Evolutionary conservation across 2,888 invertebrate species (phyloP).

Genomic region (Lamellibrachia satsuma): DNA sequence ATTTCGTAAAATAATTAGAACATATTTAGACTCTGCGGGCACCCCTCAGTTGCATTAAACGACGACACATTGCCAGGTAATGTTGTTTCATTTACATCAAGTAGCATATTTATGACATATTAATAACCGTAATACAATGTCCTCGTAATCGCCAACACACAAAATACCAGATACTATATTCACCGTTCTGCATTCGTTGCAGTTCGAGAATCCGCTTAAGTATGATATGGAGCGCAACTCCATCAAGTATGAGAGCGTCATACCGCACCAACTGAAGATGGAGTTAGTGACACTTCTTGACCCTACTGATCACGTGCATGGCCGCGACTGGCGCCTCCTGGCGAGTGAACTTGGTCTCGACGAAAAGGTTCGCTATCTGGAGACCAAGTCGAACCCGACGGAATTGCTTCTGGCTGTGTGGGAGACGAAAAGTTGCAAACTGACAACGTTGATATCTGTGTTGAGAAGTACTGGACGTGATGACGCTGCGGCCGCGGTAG

Average conservation of each 20-base stretch:
- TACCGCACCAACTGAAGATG: not conserved
- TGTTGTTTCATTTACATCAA: too few relatives aligned
- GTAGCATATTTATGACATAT: too few relatives aligned
- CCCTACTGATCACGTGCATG: not conserved
- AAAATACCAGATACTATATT: too few relatives aligned
- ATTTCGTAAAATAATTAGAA: too few relatives aligned
- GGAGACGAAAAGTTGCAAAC: not conserved
- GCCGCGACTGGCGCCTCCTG: not conserved
- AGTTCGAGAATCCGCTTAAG: not conserved
- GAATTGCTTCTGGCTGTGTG: not conserved
- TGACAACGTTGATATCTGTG: not conserved
- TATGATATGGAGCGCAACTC: too few relatives aligned
- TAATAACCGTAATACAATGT: too few relatives aligned
- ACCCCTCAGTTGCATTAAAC: too few relatives aligned
- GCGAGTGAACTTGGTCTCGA: not conserved
- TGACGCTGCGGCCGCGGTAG: not conserved
- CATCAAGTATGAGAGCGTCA: not conserved
- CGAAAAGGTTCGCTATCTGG: not conserved
- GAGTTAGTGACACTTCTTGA: not conserved
- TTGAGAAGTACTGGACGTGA: not conserved
- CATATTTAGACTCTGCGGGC: too few relatives aligned
- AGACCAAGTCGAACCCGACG: not conserved
- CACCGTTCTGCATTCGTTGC: not conserved
- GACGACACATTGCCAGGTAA: too few relatives aligned
- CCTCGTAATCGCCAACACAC: too few relatives aligned